Base-by-base conservation (phyloP, 2,113 vertebrate genomes). In the Herpetotheres cachinnans region DNA sequence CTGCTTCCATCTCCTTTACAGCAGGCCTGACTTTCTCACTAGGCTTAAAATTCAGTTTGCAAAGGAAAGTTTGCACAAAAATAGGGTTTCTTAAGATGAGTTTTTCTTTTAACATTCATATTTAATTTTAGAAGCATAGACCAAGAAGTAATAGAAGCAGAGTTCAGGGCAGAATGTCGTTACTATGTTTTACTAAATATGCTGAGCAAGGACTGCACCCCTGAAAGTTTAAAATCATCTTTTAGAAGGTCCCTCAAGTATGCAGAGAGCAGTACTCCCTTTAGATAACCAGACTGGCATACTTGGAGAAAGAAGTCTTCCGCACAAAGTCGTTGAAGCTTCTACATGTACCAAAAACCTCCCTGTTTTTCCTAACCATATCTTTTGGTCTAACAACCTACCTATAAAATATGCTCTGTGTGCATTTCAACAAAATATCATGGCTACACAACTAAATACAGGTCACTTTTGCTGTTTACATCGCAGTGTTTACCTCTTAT, bases 401-500 rank as follows among this genome's bases (percentile, higher is more conserved):
- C 7, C 18, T 65, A 12, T 26, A 77, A 86, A 83, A 77, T 42
- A 77, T 4, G 3, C 2, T 59, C 16, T 69, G 16, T 47, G 7
- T 36, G 16, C 14, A 50, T 70, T 81, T 81, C 6, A n/a, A 42
- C 5, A 66, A 72, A 72, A 50, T 19, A 22, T 22, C 29, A 9
- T 19, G 13, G 4, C 10, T 21, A 46, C 5, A 62, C 12, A 26
- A 16, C 67, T 55, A 65, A 85, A 63, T 29, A 72, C 4, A 36
- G 9, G 10, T 70, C 24, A 59, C 6, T 54, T 73, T 30, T 72
- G 10, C 20, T 83, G 27, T 72, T 86, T 63, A 54, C 0, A 1
- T 49, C 9, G 20, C 0, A 46, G 6, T 34, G 10, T 55, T 77
- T 36, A 24, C 46, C 0, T 50, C 9, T 34, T 62, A 16, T 0